These are phyloP conservation scores for Micrasema longulum DNA, from an alignment of 1,140 invertebrate genomes.

Conservation along the genomic window DNA sequence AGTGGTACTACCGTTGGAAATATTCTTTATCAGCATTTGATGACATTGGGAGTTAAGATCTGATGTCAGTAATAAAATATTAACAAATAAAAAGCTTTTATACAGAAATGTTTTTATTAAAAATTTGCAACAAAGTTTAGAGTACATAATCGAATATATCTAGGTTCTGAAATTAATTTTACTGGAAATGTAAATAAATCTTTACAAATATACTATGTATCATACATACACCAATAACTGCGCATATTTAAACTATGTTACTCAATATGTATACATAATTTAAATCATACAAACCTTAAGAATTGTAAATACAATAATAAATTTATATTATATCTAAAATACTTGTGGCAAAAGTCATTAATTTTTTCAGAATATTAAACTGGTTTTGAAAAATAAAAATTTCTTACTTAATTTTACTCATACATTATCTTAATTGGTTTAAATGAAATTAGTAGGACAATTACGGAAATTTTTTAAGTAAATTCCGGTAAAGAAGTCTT, in stretches of 20 bases:
- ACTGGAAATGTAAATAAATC: conserved; percentile 26
- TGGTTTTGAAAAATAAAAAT: no score
- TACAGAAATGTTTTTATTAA: conserved; percentile 45
- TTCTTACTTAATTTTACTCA: no score
- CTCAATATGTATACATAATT: neutral
- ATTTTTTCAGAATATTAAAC: no score
- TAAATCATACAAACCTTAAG: conserved; percentile 1
- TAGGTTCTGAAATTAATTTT: conserved; percentile 48
- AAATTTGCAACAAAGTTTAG: conserved; percentile 44
- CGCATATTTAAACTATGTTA: neutral
- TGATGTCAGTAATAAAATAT: conserved; percentile 25
- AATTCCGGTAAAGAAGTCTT: no score
- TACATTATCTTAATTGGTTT: no score
- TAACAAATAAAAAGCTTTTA: conserved; percentile 41
- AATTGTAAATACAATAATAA: conserved; percentile 27
- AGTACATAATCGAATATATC: conserved; percentile 47
- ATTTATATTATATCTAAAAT: no score
- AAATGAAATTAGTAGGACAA: no score
- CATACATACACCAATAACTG: conserved; percentile 1
- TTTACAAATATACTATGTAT: conserved; percentile 30
- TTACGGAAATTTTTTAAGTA: no score
- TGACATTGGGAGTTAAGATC: neutral
- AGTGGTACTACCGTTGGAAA: neutral
- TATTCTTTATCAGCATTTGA: conserved; percentile 11
- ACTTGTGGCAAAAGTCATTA: no score